phyloP scores from a whole-genome alignment of 2,797 vertebrate genomes.

The Leuciscus waleckii region DNA sequence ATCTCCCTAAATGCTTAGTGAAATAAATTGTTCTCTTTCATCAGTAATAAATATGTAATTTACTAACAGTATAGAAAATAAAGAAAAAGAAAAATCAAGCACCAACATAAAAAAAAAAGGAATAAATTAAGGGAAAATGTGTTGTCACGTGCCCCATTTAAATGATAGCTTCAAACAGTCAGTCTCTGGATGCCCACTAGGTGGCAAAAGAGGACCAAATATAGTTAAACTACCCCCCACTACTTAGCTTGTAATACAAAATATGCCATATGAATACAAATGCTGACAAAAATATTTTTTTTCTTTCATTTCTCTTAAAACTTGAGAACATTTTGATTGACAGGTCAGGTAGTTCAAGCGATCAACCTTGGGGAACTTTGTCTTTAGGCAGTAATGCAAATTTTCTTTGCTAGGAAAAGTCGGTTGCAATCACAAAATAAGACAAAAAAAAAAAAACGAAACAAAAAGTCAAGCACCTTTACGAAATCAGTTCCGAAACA shows the following conservation, averaged over 20 bases:
- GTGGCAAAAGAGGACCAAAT: slow-evolving; percentile 29
- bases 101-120: slow-evolving; percentile 38
- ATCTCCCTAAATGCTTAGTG: not conserved
- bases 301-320: not conserved
- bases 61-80: slow-evolving; percentile 30
- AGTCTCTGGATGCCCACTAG: slow-evolving; percentile 35
- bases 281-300: slow-evolving; percentile 21
- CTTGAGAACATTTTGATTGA: not conserved
- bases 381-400: not conserved
- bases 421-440: not conserved
- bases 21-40: slow-evolving; percentile 35
- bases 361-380: not conserved
- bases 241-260: not conserved
- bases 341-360: slow-evolving; percentile 19
- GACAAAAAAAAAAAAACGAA: not conserved
- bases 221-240: slow-evolving; percentile 1
- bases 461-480: slow-evolving; percentile 38
- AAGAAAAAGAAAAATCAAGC: slow-evolving; percentile 34
- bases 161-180: not conserved
- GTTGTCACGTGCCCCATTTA: not conserved
- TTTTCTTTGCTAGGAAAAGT: slow-evolving; percentile 13
- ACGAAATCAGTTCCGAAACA: not conserved
- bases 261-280: slow-evolving; percentile 31
- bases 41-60: slow-evolving; percentile 57
- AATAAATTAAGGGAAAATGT: slow-evolving; percentile 56